Evolutionary conservation across 2,113 vertebrate species (phyloP).

Genomic region (Sceloporus tristichus): DNA sequence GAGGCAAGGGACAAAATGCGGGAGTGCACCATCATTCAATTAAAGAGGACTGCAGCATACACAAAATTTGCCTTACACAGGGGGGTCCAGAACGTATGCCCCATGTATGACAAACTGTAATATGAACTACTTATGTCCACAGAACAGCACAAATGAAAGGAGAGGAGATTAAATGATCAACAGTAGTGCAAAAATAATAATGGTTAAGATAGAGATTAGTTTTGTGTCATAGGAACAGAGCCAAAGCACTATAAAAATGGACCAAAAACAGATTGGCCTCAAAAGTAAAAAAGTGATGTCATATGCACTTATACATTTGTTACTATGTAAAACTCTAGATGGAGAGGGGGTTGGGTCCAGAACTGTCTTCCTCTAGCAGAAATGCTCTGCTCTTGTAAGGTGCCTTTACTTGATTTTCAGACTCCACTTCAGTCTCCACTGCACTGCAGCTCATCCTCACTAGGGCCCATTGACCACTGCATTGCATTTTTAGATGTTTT

Average conservation of each 20-base stretch:
- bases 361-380: not conserved
- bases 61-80: too few relatives aligned
- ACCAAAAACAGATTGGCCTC: not conserved
- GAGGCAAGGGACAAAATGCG: too few relatives aligned
- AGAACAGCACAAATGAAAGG: not conserved
- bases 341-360: not conserved
- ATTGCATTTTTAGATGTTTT: too few relatives aligned
- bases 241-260: conserved; percentile 47
- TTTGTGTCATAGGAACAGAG: conserved; percentile 10
- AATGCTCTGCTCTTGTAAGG: not conserved
- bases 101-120: too few relatives aligned
- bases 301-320: conserved; percentile 21
- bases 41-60: too few relatives aligned
- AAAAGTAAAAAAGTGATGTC: conserved; percentile 28
- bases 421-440: not conserved
- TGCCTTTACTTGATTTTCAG: not conserved
- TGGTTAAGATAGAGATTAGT: not conserved
- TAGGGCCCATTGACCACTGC: not conserved
- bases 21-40: too few relatives aligned
- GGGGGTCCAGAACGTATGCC: too few relatives aligned
- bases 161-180: not conserved
- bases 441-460: not conserved
- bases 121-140: not conserved
- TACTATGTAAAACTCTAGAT: not conserved
- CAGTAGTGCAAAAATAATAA: too few relatives aligned